Base-by-base conservation (phyloP, 2,113 vertebrate genomes). In the Corapipo altera region DNA sequence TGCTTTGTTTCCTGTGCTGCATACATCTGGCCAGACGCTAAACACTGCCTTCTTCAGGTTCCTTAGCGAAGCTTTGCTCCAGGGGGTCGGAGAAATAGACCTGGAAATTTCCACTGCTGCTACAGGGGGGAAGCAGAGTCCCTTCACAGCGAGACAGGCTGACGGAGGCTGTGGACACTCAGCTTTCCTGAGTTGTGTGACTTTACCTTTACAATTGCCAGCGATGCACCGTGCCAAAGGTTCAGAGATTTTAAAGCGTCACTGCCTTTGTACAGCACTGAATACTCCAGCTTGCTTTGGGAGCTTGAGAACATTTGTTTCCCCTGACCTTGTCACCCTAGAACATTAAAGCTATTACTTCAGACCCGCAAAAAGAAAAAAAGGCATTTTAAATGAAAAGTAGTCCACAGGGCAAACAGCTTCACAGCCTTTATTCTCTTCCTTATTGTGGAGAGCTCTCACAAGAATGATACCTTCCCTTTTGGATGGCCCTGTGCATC, bases 1-100 rank as follows among this genome's bases (percentile, higher is more conserved):
- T 8, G 70, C 93, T 96, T 96, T 95, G 89, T 96, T 74, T 74
- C 73, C 61, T 67, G 23, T 8, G 51, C 69, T 62, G 65, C 55
- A 3, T 10, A 5, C 81, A 17, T 70, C 51, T 77, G 69, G 46
- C n/a, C 76, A 6, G 32, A 70, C 9, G 15, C 57, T 54, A 9
- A 70, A 19, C 43, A 3, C 64, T 28, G 82, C 66, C 30, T 72
- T 75, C 61, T 26, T 21, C 67, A 15, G 71, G 27, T 37, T 75
- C 30, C 39, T 44, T 37, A 10, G 71, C 16, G 30, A 19, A 46
- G 78, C 74, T 78, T 27, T 39, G 82, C 75, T 67, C 23, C 62
- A 6, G 8, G 39, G 20, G 43, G 37, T 78, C 30, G 13, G 28
- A 30, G 65, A 54, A 87, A 66, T 1, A 22, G 3, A 15, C 48